Evolutionary conservation across 1,140 invertebrate species (phyloP).

Genomic region (Archivesica marissinica): DNA sequence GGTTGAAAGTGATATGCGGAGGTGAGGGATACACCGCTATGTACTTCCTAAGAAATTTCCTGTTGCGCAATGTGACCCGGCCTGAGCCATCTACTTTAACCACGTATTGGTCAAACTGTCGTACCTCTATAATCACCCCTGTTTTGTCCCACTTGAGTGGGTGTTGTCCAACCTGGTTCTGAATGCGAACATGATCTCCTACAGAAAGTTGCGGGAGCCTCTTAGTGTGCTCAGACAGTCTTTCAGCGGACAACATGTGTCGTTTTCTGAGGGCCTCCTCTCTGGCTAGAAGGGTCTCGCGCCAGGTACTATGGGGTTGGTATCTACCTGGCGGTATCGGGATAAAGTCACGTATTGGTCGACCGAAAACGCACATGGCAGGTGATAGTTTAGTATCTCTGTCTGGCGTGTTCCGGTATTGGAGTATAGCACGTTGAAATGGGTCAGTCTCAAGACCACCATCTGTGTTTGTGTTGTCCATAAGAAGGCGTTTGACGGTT

Average conservation of each 20-base stretch:
- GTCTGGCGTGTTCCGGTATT: constrained; percentile 65
- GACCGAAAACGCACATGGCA: constrained; percentile 51
- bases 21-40: too few relatives aligned
- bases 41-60: too few relatives aligned
- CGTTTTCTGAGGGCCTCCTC: constrained; percentile 64
- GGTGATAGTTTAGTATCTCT: constrained; percentile 56
- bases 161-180: constrained; percentile 39
- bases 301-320: constrained; percentile 62
- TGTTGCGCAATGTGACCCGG: too few relatives aligned
- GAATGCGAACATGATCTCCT: constrained; percentile 61
- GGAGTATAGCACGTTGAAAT: constrained; percentile 63
- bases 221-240: constrained; percentile 65
- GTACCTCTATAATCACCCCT: constrained; percentile 61
- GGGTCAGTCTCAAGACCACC: constrained; percentile 61
- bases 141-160: constrained; percentile 67
- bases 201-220: constrained; percentile 59
- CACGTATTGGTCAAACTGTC: constrained; percentile 69
- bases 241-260: constrained; percentile 58
- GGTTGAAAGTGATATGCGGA: too few relatives aligned
- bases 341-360: constrained; percentile 41
- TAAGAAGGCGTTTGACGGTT: constrained; percentile 65
- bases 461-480: constrained; percentile 13
- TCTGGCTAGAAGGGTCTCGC: constrained; percentile 1
- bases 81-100: constrained; percentile 66
- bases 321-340: constrained; percentile 60